These are phyloP conservation scores for Macropodus opercularis DNA, from an alignment of 2,797 vertebrate species.

Conservation along the genomic window DNA sequence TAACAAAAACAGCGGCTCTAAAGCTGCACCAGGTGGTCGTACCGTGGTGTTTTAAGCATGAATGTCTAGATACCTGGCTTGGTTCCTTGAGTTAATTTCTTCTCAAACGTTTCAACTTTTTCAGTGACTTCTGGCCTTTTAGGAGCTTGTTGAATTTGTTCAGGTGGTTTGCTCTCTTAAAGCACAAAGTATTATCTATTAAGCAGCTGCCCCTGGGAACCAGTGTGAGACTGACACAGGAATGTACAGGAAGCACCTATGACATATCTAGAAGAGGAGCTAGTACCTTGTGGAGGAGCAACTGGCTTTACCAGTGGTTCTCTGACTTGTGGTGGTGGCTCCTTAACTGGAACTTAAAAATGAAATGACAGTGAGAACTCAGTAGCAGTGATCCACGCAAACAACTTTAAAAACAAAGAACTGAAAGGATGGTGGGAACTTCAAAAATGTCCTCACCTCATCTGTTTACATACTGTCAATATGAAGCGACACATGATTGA, in stretches of 20 bases:
- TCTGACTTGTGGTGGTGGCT: constrained; percentile 36
- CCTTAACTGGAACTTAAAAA: constrained; percentile 70
- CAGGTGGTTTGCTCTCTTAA: constrained; percentile 61
- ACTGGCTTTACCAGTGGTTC: constrained; percentile 47
- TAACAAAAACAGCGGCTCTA: neutral
- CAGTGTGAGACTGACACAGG: constrained; percentile 3
- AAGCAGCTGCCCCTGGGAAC: constrained; percentile 14
- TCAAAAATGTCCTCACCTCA: neutral
- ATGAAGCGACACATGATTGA: constrained; percentile 8
- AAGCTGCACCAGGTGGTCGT: too few relatives aligned
- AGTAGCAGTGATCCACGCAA: constrained; percentile 24
- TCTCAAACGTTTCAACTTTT: constrained; percentile 44
- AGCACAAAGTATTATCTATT: constrained; percentile 38
- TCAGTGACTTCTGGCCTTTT: constrained; percentile 53
- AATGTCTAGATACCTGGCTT: constrained; percentile 63
- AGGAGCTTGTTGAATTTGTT: constrained; percentile 49
- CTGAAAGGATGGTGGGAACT: constrained; percentile 10
- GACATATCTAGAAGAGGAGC: constrained; percentile 18
- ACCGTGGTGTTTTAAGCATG: too few relatives aligned
- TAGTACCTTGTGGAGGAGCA: constrained; percentile 66
- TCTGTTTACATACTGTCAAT: neutral
- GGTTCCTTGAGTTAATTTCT: constrained; percentile 28
- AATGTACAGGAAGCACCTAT: constrained; percentile 19
- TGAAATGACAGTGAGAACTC: constrained; percentile 59
- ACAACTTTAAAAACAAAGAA: too few relatives aligned